These are phyloP conservation scores for Seriola aureovittata DNA, from an alignment of 2,113 vertebrate genomes.

Conservation along the genomic window DNA sequence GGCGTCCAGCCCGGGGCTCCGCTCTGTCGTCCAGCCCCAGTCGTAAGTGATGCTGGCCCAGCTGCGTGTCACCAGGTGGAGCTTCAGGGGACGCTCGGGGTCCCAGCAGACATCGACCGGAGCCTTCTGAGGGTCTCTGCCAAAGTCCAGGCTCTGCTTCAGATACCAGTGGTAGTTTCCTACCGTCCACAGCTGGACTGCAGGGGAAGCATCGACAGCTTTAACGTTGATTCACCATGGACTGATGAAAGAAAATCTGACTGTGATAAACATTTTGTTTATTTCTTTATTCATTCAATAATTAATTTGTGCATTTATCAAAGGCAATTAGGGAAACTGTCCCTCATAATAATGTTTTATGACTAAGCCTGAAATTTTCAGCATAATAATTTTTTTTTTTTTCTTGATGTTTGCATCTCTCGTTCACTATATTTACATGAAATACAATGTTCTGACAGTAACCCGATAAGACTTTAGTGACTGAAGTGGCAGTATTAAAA, in stretches of 20 bases:
- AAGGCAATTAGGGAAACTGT: background rate
- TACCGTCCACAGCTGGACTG: slow-evolving; percentile 95
- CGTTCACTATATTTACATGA: no score
- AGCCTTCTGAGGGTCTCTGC: slow-evolving; percentile 74
- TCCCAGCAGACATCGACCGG: slow-evolving; percentile 92
- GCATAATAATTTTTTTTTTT: no score
- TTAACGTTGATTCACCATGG: no score
- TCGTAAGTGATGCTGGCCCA: slow-evolving; percentile 90
- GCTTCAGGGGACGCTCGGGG: slow-evolving; percentile 82
- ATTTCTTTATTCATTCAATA: background rate
- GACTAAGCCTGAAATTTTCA: background rate
- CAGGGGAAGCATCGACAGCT: background rate
- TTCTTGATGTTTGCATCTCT: no score
- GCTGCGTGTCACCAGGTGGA: slow-evolving; percentile 87
- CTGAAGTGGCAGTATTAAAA: no score
- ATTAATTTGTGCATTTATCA: background rate
- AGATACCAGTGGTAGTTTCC: slow-evolving; percentile 99
- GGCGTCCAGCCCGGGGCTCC: slow-evolving; percentile 80
- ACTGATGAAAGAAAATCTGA: background rate
- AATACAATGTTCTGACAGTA: no score
- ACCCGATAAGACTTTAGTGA: no score
- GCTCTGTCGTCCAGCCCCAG: slow-evolving; percentile 93
- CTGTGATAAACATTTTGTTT: no score
- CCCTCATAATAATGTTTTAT: background rate
- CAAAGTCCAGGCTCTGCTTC: slow-evolving; percentile 93